Evolutionary conservation across 2,888 invertebrate genomes (phyloP).

Genomic region (Ametastegia equiseti): DNA sequence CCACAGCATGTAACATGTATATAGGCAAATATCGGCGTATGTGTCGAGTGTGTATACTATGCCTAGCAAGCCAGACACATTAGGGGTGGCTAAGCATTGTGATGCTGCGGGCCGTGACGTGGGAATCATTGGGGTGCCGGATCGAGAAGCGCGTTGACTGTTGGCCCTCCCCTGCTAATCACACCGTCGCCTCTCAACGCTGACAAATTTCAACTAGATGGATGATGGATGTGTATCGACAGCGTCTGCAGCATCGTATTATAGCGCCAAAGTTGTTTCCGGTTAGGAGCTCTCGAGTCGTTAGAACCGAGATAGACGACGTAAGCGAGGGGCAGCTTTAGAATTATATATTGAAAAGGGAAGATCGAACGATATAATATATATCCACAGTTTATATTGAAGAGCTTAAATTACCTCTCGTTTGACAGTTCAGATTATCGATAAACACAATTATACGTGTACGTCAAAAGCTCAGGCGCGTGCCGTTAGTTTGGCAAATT

Average conservation of each 20-base stretch:
- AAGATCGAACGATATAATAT: constrained; percentile 66
- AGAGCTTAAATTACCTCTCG: constrained; percentile 56
- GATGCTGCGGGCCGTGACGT: constrained; percentile 66
- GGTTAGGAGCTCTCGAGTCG: neutral
- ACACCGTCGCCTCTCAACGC: constrained; percentile 63
- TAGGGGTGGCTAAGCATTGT: constrained; percentile 49
- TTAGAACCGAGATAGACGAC: neutral
- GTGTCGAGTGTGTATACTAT: constrained; percentile 32
- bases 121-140: constrained; percentile 64
- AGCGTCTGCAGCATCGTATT: constrained; percentile 16
- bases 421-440: constrained; percentile 54
- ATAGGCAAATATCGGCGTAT: neutral
- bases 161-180: constrained; percentile 65
- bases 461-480: neutral
- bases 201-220: constrained; percentile 69
- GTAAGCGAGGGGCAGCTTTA: neutral
- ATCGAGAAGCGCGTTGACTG: constrained; percentile 16
- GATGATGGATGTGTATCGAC: constrained; percentile 69
- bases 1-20: neutral
- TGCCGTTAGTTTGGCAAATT: neutral
- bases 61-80: constrained; percentile 29
- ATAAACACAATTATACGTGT: constrained; percentile 37
- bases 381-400: constrained; percentile 55
- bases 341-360: constrained; percentile 39
- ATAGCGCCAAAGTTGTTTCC: constrained; percentile 5